phyloP scores from a whole-genome alignment of 2,888 invertebrate species.

The Dorcus parallelipipedus region DNA sequence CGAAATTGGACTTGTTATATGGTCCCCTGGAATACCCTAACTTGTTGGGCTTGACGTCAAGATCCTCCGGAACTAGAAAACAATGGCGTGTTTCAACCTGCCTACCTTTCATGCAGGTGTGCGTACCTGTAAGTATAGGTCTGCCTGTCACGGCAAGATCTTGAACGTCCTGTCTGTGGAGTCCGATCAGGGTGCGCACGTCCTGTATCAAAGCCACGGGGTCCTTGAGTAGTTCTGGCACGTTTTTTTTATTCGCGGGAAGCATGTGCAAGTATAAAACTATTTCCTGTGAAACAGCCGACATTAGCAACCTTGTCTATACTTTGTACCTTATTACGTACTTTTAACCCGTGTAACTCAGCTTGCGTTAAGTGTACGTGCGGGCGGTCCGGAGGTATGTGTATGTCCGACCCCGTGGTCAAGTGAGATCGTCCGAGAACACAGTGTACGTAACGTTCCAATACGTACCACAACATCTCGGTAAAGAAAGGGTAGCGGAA shows the following conservation, averaged over 20 bases:
- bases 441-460: conserved; percentile 88
- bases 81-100: not conserved
- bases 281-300: conserved; percentile 60
- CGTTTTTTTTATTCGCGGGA: conserved; percentile 85
- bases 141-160: conserved; percentile 80
- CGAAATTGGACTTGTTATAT: conserved; percentile 14
- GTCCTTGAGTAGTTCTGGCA: conserved; percentile 86
- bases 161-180: conserved; percentile 83
- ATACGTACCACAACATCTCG: conserved; percentile 97
- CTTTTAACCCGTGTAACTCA: conserved; percentile 76
- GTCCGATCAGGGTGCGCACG: conserved; percentile 82
- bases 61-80: conserved; percentile 36
- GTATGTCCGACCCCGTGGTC: conserved; percentile 46
- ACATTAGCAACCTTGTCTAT: too few relatives aligned
- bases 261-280: conserved; percentile 88
- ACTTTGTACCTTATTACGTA: conserved; percentile 29
- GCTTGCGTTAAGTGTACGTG: conserved; percentile 77
- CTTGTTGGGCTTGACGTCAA: conserved; percentile 33
- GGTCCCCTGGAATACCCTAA: conserved; percentile 30
- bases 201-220: conserved; percentile 87
- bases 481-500: conserved; percentile 98
- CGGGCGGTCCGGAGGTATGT: conserved; percentile 50
- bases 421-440: conserved; percentile 81
- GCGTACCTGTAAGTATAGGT: conserved; percentile 60
- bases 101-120: not conserved